These are phyloP conservation scores for Ctenicera cuprea DNA, from an alignment of 2,888 invertebrate genomes.

Conservation along the genomic window DNA sequence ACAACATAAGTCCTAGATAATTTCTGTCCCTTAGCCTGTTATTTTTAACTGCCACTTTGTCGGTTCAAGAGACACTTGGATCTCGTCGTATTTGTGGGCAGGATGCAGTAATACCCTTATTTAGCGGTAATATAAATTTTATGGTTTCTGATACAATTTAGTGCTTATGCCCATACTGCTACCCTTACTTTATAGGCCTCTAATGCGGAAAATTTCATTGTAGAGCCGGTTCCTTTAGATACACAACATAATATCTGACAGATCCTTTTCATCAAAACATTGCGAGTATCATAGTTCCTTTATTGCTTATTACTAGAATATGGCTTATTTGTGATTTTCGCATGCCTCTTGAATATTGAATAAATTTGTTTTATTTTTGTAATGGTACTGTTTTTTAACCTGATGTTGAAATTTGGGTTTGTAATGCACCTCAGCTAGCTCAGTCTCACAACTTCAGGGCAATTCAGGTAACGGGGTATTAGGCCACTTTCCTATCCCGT, in stretches of 20 bases:
- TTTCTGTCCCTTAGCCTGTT: constrained; percentile 40
- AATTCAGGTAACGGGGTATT: too few relatives aligned
- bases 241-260: background rate
- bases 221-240: constrained; percentile 25
- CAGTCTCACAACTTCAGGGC: too few relatives aligned
- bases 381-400: too few relatives aligned
- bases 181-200: constrained; percentile 33
- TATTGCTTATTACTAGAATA: too few relatives aligned
- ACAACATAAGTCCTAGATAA: constrained; percentile 42
- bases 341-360: too few relatives aligned
- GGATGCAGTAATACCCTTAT: constrained; percentile 44
- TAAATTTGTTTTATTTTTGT: too few relatives aligned
- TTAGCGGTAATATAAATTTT: constrained; percentile 48
- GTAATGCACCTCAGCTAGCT: too few relatives aligned
- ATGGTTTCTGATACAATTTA: constrained; percentile 44
- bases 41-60: constrained; percentile 47
- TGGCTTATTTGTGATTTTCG: too few relatives aligned
- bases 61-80: constrained; percentile 40
- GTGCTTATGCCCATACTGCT: constrained; percentile 36
- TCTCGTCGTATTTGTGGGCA: constrained; percentile 35
- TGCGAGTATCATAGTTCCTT: too few relatives aligned
- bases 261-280: too few relatives aligned
- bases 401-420: too few relatives aligned
- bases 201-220: constrained; percentile 36
- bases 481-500: too few relatives aligned